phyloP scores from a whole-genome alignment of 2,797 vertebrate species.

The Sciurus carolinensis region DNA sequence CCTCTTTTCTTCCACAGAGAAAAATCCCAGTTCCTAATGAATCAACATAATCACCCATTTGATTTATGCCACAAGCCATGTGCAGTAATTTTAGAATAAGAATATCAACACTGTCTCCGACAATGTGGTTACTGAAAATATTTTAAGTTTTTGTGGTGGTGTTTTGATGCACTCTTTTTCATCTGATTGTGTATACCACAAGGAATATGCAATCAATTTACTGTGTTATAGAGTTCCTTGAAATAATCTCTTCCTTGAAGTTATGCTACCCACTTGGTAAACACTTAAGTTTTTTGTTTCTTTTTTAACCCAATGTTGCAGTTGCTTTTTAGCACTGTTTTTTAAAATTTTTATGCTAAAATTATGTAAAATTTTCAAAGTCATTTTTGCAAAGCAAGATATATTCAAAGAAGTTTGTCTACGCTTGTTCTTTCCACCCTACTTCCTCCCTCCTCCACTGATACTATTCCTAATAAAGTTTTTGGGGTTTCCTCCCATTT shows the following conservation, averaged over 20 bases:
- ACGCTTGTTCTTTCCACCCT: neutral
- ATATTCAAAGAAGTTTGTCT: neutral
- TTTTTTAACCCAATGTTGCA: neutral
- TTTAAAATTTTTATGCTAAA: neutral
- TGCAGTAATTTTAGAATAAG: conserved; percentile 36
- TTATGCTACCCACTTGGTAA: neutral
- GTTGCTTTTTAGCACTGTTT: conserved; percentile 29
- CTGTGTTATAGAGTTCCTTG: neutral
- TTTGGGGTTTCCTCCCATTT: neutral
- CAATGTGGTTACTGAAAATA: conserved; percentile 48
- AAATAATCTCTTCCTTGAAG: neutral
- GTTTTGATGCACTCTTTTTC: conserved; percentile 28
- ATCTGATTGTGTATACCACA: neutral
- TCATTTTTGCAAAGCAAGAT: conserved; percentile 50
- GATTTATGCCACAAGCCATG: conserved; percentile 21
- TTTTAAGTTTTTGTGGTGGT: neutral
- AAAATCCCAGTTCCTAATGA: conserved; percentile 19
- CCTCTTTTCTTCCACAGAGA: conserved; percentile 50
- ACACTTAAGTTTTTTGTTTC: neutral
- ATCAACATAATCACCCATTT: conserved; percentile 40
- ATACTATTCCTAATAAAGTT: conserved; percentile 22
- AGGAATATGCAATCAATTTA: neutral
- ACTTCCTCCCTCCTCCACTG: neutral
- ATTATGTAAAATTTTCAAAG: conserved; percentile 55
- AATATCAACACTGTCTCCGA: conserved; percentile 10